Evolutionary conservation across 2,888 invertebrate species (phyloP).

Genomic region (Pyrrhia umbra): DNA sequence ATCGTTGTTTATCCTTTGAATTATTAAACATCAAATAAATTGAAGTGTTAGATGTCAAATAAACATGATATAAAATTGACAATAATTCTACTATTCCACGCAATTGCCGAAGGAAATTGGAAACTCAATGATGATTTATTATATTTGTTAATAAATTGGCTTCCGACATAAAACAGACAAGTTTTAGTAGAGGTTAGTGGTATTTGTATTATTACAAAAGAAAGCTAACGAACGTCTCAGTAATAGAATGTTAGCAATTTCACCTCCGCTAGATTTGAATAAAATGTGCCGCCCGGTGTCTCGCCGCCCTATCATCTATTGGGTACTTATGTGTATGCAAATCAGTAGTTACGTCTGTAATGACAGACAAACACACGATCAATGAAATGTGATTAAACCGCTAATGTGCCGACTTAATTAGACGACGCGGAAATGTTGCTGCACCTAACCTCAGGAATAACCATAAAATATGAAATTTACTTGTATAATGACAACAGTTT

Average conservation of each 20-base stretch:
- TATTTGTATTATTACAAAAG: slow-evolving; percentile 24
- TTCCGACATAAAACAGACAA: slow-evolving; percentile 2
- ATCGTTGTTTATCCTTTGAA: slow-evolving; percentile 11
- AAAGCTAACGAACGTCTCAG: slow-evolving; percentile 42
- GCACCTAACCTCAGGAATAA: background rate
- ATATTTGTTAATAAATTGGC: background rate
- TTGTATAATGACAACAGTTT: background rate
- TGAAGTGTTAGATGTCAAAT: slow-evolving; percentile 9
- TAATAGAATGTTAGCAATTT: slow-evolving; percentile 55
- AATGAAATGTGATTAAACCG: slow-evolving; percentile 47
- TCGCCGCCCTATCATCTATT: slow-evolving; percentile 78
- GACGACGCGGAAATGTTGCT: slow-evolving; percentile 1
- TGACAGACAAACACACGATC: slow-evolving; percentile 68
- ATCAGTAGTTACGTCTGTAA: slow-evolving; percentile 71
- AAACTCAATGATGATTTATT: slow-evolving; percentile 2
- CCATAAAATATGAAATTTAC: background rate
- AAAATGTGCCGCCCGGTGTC: slow-evolving; percentile 61
- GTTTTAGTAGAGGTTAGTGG: slow-evolving; percentile 16
- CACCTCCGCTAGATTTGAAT: slow-evolving; percentile 71
- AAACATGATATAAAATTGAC: slow-evolving; percentile 28
- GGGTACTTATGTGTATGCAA: slow-evolving; percentile 73
- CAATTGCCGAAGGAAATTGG: slow-evolving; percentile 7
- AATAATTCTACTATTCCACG: slow-evolving; percentile 10
- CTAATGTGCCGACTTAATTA: slow-evolving; percentile 44
- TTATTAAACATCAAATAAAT: slow-evolving; percentile 14